Base-by-base conservation (phyloP, 2,797 vertebrate genomes). In the Trichosurus vulpecula region DNA sequence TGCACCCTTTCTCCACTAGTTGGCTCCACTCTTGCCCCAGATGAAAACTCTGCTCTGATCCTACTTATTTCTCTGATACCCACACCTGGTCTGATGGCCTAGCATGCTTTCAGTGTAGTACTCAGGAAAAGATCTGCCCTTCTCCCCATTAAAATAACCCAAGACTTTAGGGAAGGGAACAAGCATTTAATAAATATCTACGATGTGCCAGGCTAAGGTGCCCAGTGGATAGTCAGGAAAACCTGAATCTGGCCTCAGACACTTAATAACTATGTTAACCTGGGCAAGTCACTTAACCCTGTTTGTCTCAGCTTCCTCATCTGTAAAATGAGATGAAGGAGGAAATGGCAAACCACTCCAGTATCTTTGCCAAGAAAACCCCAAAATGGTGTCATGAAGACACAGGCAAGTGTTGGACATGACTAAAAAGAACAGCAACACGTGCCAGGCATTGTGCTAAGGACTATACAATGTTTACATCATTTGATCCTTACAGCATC, bases 61-160 rank as follows among this genome's bases (percentile, higher is more conserved):
- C 30, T 29, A 89, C 19, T 93, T 6, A n/a, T 61, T 93, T 94
- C 58, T 92, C 30, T 93, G 74, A 96, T 11, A 57, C 52, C 57
- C 54, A 92, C 30, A 53, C 52, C 92, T 93, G n/a, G 16, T 25
- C n/a, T 96, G 61, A 81, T 47, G 41, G 41, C 22, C 41, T 47
- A n/a, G 16, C 5, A n/a, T 54, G 25, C 31, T 55, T 19, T 2
- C 41, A 35, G 0, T 8, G 41, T 27, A 96, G 14, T 56, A 16
- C 47, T 54, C 30, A 51, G 90, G 53, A 58, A 91, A 61, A 30
- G 58, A 29, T 52, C 56, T 25, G 19, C 27, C 93, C 61, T 54
- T 29, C 27, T 96, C 31, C 14, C 11, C n/a, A 66, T 81, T 81
- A 47, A 55, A 52, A 53, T 31, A 94, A 90, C 35, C 31, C 6